phyloP scores from a whole-genome alignment of 2,888 invertebrate genomes.

The Polymixis lichenea region DNA sequence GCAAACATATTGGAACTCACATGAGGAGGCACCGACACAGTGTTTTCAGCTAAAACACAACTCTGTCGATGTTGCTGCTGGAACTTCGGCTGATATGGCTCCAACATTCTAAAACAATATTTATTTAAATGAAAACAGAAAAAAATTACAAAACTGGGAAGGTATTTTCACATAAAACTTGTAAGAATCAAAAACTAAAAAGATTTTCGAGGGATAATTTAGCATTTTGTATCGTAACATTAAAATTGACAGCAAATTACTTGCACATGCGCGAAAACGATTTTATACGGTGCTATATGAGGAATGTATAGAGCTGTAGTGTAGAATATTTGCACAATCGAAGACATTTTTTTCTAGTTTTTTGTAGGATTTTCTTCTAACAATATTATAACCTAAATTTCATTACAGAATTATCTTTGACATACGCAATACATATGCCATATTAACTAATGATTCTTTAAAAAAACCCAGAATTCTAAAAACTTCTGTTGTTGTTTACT shows the following conservation, averaged over 20 bases:
- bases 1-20: conserved; percentile 74
- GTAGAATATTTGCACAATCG: too few relatives aligned
- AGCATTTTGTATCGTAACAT: too few relatives aligned
- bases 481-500: neutral
- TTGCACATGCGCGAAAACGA: neutral
- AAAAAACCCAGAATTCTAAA: neutral
- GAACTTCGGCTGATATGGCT: conserved; percentile 97
- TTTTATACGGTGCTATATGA: neutral
- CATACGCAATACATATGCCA: neutral
- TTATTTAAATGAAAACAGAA: neutral
- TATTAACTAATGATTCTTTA: neutral
- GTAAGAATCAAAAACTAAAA: neutral
- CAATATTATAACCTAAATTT: neutral
- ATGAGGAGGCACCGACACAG: conserved; percentile 84
- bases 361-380: neutral
- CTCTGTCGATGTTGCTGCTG: conserved; percentile 95
- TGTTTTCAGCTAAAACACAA: conserved; percentile 91
- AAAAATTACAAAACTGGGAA: too few relatives aligned
- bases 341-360: neutral
- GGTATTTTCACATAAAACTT: neutral
- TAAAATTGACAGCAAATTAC: neutral
- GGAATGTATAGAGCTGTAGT: neutral
- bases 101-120: conserved; percentile 93
- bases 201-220: too few relatives aligned
- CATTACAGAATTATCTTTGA: neutral